Evolutionary conservation across 2,888 invertebrate species (phyloP).

Genomic region (Synergus gifuensis): DNA sequence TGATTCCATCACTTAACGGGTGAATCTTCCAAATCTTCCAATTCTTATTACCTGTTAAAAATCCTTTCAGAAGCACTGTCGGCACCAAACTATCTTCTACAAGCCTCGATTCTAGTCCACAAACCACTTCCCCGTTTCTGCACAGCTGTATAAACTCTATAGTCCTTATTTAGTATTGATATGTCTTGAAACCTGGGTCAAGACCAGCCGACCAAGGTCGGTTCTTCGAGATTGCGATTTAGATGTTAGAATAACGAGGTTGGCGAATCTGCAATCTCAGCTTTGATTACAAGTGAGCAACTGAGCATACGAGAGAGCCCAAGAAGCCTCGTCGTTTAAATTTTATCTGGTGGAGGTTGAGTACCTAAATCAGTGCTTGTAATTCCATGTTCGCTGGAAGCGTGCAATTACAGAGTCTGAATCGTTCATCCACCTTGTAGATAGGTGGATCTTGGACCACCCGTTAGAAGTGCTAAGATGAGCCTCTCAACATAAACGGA

Average conservation of each 20-base stretch:
- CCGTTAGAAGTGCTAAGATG: constrained; percentile 66
- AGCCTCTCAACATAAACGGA: constrained; percentile 64
- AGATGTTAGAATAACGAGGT: constrained; percentile 15
- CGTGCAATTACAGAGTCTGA: constrained; percentile 36
- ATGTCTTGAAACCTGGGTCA: neutral
- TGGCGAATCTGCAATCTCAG: neutral
- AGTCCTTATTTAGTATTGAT: too few species aligned
- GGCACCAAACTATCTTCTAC: too few species aligned
- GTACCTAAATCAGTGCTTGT: constrained; percentile 35
- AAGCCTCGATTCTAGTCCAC: too few species aligned
- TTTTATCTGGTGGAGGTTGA: neutral
- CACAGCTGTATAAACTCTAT: too few species aligned
- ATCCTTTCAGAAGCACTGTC: neutral
- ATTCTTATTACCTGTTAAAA: constrained; percentile 10
- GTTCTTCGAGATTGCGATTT: neutral
- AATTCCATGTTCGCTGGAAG: constrained; percentile 37
- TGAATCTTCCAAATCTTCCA: constrained; percentile 49
- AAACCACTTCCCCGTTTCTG: too few species aligned
- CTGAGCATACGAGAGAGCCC: neutral
- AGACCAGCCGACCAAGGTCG: neutral
- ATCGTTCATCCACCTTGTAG: constrained; percentile 35
- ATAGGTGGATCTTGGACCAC: constrained; percentile 55
- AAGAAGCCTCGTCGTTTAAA: constrained; percentile 6
- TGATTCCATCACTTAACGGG: constrained; percentile 59
- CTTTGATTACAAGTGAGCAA: constrained; percentile 16